A percentile compares a stretch with the other conserved stretches of the same genome.
These are phyloP conservation scores for Pelmatolapia mariae DNA, from an alignment of 2,113 vertebrate genomes.

Conservation along the genomic window DNA sequence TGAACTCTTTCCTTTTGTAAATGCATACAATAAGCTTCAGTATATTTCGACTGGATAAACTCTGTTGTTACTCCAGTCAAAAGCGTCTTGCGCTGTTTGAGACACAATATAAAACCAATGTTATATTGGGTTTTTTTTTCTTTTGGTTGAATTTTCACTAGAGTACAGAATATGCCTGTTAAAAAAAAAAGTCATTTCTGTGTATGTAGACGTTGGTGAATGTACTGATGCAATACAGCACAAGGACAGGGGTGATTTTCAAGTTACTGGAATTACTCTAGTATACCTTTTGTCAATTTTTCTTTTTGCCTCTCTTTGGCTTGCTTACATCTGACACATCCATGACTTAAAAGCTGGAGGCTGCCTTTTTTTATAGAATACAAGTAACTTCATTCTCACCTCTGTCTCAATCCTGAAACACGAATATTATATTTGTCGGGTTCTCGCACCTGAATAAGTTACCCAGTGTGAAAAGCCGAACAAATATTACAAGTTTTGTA, in stretches of 20 bases:
- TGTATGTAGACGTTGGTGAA: conserved; percentile 58
- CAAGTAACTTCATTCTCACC: conserved; percentile 20
- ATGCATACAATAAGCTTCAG: conserved; percentile 54
- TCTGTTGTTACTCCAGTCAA: neutral
- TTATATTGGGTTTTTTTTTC: neutral
- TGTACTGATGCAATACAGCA: conserved; percentile 60
- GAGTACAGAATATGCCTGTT: conserved; percentile 27
- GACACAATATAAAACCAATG: neutral
- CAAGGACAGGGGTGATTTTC: conserved; percentile 37
- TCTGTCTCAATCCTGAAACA: conserved; percentile 27
- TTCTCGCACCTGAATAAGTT: conserved; percentile 9
- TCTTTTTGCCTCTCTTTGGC: neutral
- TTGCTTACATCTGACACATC: neutral
- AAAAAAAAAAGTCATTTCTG: conserved; percentile 1
- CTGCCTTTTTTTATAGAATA: neutral
- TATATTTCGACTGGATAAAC: conserved; percentile 32
- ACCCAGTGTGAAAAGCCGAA: conserved; percentile 11
- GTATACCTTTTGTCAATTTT: neutral
- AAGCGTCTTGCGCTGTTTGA: neutral
- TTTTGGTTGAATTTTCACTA: neutral
- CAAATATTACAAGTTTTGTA: conserved; percentile 23
- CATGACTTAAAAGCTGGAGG: neutral
- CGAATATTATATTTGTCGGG: neutral
- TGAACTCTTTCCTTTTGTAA: conserved; percentile 45
- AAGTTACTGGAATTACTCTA: conserved; percentile 3